phyloP scores from a whole-genome alignment of 2,113 vertebrate genomes.

The Chaetodon trifascialis region DNA sequence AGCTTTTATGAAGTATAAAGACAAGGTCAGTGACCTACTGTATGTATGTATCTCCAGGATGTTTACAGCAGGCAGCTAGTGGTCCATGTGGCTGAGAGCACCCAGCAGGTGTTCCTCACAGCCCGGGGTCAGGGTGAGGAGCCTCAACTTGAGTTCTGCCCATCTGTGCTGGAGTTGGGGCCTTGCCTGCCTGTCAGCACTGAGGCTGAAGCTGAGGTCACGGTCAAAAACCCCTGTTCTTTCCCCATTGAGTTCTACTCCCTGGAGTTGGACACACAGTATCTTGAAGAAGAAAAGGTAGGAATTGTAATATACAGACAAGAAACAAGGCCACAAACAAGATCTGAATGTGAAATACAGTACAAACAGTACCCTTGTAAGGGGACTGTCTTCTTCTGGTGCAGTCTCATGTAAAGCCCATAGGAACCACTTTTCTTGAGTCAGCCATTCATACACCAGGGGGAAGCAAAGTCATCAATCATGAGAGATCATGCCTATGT shows the following conservation, averaged over 20 bases:
- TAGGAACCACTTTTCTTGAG: neutral
- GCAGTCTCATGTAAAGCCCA: neutral
- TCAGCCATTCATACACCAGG: neutral
- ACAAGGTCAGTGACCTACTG: neutral
- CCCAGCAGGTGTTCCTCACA: slow-evolving; percentile 78
- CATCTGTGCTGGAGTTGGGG: slow-evolving; percentile 83
- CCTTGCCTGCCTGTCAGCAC: slow-evolving; percentile 82
- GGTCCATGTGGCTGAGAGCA: slow-evolving; percentile 84
- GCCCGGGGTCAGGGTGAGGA: slow-evolving; percentile 86
- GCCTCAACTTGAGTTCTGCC: slow-evolving; percentile 86
- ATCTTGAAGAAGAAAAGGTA: slow-evolving; percentile 91
- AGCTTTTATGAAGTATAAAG: neutral
- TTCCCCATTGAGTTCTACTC: slow-evolving; percentile 95
- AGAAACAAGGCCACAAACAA: neutral
- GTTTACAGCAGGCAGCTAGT: slow-evolving; percentile 84
- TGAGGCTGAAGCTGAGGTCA: slow-evolving; percentile 80
- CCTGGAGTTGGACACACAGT: slow-evolving; percentile 90
- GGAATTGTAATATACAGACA: neutral
- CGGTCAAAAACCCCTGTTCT: slow-evolving; percentile 88
- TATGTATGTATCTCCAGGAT: slow-evolving; percentile 78
- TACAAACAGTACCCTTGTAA: neutral
- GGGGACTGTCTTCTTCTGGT: neutral
- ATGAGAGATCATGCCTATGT: neutral
- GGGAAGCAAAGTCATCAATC: neutral
- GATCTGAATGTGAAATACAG: neutral